Conservation (phyloP, 2,797 vertebrate species). For the Vultur gryphus region DNA sequence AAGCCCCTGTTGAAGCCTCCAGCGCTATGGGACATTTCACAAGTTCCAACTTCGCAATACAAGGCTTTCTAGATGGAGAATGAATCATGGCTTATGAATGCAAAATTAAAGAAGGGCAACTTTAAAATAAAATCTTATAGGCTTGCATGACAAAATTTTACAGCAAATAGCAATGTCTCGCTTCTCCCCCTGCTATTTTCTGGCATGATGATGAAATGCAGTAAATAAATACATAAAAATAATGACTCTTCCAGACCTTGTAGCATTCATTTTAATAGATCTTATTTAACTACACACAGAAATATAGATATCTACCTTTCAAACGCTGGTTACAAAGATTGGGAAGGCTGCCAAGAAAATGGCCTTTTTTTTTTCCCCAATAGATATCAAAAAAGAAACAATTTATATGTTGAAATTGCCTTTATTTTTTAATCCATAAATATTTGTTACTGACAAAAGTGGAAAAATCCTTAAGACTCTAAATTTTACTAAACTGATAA, state of each 20-base stretch:
- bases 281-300: slow-evolving; percentile 36
- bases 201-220: not conserved
- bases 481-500: slow-evolving; percentile 79
- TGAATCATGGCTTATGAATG: not conserved
- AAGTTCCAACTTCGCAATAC: not conserved
- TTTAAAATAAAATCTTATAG: not conserved
- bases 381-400: slow-evolving; percentile 37
- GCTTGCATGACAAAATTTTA: not conserved
- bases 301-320: slow-evolving; percentile 29
- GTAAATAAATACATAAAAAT: slow-evolving; percentile 19
- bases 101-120: not conserved
- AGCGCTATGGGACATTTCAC: not conserved
- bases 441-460: slow-evolving; percentile 85
- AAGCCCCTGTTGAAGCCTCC: not conserved
- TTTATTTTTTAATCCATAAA: slow-evolving; percentile 84
- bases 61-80: not conserved
- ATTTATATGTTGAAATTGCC: slow-evolving; percentile 77
- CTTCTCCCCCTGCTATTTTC: not conserved
- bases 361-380: not conserved
- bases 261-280: slow-evolving; percentile 39
- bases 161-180: not conserved
- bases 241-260: slow-evolving; percentile 39
- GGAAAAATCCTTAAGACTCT: slow-evolving; percentile 83
- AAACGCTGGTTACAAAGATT: slow-evolving; percentile 19
- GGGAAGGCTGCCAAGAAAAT: slow-evolving; percentile 23